A percentile compares a stretch with the other conserved stretches of the same genome.
Conservation (phyloP, 2,113 vertebrate species). For the Periophthalmodon schlosseri region DNA sequence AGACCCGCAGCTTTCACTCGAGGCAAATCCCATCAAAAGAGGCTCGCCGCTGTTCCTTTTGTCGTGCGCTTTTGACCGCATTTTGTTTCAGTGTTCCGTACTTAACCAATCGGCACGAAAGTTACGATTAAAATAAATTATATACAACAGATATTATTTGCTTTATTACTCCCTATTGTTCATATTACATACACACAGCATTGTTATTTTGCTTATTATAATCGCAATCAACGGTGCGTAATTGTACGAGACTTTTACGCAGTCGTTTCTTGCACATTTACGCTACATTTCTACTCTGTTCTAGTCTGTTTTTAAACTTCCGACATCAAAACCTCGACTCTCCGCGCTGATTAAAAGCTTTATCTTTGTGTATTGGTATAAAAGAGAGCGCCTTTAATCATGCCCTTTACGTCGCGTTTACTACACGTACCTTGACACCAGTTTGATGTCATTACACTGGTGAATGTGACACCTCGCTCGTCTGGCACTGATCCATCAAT, state of each 20-base stretch:
- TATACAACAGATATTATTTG: neutral
- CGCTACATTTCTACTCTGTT: neutral
- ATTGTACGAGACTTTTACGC: neutral
- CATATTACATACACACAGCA: no score
- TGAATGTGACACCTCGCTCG: slow-evolving; percentile 34
- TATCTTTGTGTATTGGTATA: slow-evolving; percentile 2
- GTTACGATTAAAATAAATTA: neutral
- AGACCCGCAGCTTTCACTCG: slow-evolving; percentile 71
- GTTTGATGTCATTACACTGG: slow-evolving; percentile 13
- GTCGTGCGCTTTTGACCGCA: slow-evolving; percentile 42
- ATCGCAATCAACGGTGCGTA: neutral
- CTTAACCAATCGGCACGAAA: slow-evolving; percentile 16
- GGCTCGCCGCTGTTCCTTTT: slow-evolving; percentile 79
- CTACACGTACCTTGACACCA: neutral
- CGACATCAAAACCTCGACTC: neutral
- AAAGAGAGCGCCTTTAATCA: neutral
- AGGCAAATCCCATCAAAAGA: slow-evolving; percentile 82
- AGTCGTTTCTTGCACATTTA: neutral
- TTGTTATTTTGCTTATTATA: neutral
- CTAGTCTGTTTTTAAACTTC: no score
- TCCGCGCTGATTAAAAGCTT: slow-evolving; percentile 1
- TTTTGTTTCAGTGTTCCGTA: slow-evolving; percentile 44
- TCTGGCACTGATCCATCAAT: slow-evolving; percentile 32
- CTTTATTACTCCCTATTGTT: neutral
- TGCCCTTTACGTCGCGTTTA: neutral